These are phyloP conservation scores for Protomyctophum bolini DNA, from an alignment of 2,113 vertebrate genomes.

Conservation along the genomic window DNA sequence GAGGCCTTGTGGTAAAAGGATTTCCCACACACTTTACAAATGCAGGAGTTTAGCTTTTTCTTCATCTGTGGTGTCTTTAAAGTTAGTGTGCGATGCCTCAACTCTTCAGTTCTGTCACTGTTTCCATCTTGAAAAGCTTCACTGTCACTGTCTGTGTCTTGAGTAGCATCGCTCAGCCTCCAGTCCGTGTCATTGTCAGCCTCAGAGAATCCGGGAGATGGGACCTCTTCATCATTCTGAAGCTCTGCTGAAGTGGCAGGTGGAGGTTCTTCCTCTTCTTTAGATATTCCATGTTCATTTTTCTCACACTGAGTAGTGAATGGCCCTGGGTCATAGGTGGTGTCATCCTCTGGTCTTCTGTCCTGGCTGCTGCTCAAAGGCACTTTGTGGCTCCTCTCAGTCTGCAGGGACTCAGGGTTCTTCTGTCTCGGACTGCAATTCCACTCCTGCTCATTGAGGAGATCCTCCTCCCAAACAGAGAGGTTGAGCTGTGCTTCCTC, in stretches of 20 bases:
- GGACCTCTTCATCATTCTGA: background rate
- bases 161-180: background rate
- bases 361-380: background rate
- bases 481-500: slow-evolving; percentile 6
- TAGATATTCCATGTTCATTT: background rate
- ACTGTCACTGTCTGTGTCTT: slow-evolving; percentile 15
- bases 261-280: slow-evolving; percentile 26
- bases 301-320: slow-evolving; percentile 20
- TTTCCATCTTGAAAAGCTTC: slow-evolving; percentile 12
- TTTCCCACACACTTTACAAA: slow-evolving; percentile 60
- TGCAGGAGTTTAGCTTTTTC: slow-evolving; percentile 7
- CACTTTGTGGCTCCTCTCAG: background rate
- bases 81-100: background rate
- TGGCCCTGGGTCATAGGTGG: slow-evolving; percentile 43
- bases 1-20: slow-evolving; percentile 48
- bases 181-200: slow-evolving; percentile 44
- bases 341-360: background rate
- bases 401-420: too few species aligned
- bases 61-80: background rate
- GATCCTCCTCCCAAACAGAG: too few species aligned
- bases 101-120: background rate
- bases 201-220: background rate
- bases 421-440: too few species aligned
- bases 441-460: too few species aligned
- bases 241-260: slow-evolving; percentile 36